Evolutionary conservation across 2,888 invertebrate species (phyloP).

Genomic region (Cheilosia variabilis): DNA sequence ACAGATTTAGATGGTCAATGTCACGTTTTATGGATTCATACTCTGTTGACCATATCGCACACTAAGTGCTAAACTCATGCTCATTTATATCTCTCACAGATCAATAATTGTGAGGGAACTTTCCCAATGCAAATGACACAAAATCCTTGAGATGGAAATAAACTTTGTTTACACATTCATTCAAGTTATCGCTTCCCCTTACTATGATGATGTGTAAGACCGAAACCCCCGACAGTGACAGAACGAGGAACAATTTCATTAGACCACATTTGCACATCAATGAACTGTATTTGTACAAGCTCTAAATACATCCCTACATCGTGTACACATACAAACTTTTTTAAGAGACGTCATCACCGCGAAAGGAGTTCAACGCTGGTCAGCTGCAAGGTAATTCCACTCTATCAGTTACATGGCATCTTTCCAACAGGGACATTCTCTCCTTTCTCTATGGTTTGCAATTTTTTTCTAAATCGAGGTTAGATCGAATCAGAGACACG

Average conservation of each 20-base stretch:
- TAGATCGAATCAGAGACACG: not conserved
- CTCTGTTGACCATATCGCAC: not conserved
- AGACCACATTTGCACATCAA: conserved; percentile 41
- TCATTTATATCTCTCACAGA: conserved; percentile 9
- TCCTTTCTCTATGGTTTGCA: not conserved
- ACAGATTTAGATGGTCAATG: no score
- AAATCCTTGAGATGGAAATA: conserved; percentile 42
- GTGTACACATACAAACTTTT: not conserved
- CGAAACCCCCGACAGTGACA: not conserved
- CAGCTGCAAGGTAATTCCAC: conserved; percentile 14
- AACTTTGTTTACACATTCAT: conserved; percentile 38
- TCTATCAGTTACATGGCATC: conserved; percentile 29
- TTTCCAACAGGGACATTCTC: conserved; percentile 13
- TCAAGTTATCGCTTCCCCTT: conserved; percentile 6
- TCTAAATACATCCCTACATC: not conserved
- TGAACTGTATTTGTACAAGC: conserved; percentile 7
- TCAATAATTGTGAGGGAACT: conserved; percentile 4
- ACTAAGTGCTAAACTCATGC: not conserved
- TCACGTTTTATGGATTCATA: no score
- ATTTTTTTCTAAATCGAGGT: not conserved
- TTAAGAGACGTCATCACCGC: no score
- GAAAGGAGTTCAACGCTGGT: not conserved
- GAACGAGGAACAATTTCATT: conserved; percentile 22
- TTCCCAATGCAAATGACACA: conserved; percentile 27
- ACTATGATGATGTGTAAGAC: not conserved